Evolutionary conservation across 2,797 vertebrate genomes (phyloP).

Genomic region (Mormyrus proboscirostris): DNA sequence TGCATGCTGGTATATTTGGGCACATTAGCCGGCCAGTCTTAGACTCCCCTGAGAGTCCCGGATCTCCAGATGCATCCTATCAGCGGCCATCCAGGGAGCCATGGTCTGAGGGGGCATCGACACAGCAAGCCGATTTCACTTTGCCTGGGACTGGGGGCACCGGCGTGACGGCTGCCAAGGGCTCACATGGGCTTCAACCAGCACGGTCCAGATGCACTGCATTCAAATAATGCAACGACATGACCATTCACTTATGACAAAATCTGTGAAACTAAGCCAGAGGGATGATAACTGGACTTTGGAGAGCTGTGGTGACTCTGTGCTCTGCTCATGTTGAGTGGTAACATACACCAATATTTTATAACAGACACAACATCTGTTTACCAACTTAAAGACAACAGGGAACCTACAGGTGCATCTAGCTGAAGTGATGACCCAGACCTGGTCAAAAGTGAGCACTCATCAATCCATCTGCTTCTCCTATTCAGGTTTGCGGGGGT

Average conservation of each 20-base stretch:
- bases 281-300: background rate
- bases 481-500: too few species aligned
- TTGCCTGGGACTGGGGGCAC: background rate
- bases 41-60: background rate
- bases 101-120: background rate
- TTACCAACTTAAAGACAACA: conserved; percentile 28
- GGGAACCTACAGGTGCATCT: conserved; percentile 14
- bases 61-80: background rate
- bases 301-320: background rate
- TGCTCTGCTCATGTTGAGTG: background rate
- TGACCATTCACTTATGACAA: background rate
- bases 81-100: background rate
- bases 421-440: background rate
- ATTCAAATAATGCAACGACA: background rate
- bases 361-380: background rate
- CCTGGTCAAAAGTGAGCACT: background rate
- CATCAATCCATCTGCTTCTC: background rate
- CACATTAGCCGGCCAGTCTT: conserved; percentile 10
- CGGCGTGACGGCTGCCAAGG: background rate
- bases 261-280: background rate
- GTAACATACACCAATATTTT: background rate
- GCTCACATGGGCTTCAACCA: background rate
- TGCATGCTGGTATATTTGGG: background rate
- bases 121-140: background rate
- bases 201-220: background rate